Conservation (phyloP, 1,140 invertebrate species). For the Trichonephila clavata region DNA sequence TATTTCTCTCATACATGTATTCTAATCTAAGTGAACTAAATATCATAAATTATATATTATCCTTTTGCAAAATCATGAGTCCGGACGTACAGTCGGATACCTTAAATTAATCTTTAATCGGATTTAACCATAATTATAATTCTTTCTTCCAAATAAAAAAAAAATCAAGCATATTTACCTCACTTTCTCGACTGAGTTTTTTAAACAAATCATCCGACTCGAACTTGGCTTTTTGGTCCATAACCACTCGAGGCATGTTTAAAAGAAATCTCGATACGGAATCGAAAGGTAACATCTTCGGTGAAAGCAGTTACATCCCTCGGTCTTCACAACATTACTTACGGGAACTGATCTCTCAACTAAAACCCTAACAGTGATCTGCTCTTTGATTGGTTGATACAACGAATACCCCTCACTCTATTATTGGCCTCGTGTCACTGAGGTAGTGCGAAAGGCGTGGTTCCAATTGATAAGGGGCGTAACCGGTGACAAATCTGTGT, state of each 20-base stretch:
- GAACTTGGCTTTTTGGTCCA: constrained; percentile 96
- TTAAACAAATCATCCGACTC: constrained; percentile 97
- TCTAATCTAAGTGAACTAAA: too few relatives aligned
- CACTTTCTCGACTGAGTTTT: constrained; percentile 94
- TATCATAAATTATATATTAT: too few relatives aligned
- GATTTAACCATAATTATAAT: too few relatives aligned
- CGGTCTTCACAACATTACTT: neutral
- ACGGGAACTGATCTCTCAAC: neutral
- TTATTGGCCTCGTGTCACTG: constrained; percentile 25
- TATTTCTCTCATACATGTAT: too few relatives aligned
- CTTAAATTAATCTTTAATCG: too few relatives aligned
- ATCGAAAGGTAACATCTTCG: constrained; percentile 81
- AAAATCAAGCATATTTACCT: constrained; percentile 84
- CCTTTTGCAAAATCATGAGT: too few relatives aligned
- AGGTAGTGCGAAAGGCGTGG: neutral
- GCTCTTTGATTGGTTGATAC: constrained; percentile 2
- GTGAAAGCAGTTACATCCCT: neutral
- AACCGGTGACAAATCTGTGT: constrained; percentile 78
- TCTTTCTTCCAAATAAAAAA: too few relatives aligned
- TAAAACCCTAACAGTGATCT: too few relatives aligned
- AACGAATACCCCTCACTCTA: neutral
- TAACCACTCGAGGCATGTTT: constrained; percentile 97
- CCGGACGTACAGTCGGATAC: too few relatives aligned
- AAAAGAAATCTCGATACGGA: constrained; percentile 86
- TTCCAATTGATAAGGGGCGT: constrained; percentile 48